phyloP scores from a whole-genome alignment of 2,888 invertebrate genomes.

The Heteromyza rotundicornis region DNA sequence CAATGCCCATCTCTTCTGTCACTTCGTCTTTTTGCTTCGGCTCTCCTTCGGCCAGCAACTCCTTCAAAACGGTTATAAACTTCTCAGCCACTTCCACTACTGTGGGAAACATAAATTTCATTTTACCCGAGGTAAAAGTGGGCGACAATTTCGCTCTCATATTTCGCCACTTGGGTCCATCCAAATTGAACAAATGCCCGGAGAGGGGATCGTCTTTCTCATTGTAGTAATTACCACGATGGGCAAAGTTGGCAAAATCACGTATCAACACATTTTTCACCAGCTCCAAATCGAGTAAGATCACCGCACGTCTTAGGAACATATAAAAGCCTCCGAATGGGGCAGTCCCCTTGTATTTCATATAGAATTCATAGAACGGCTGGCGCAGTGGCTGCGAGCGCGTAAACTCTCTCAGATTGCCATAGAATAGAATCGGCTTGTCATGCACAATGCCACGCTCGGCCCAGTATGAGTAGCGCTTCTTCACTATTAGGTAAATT shows the following conservation, averaged over 20 bases:
- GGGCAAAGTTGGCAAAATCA: constrained; percentile 59
- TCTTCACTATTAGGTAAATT: constrained; percentile 24
- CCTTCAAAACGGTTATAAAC: constrained; percentile 43
- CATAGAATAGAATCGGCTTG: constrained; percentile 40
- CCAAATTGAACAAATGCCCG: constrained; percentile 57
- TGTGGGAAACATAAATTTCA: no score
- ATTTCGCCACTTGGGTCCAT: constrained; percentile 63
- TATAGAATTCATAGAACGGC: constrained; percentile 43
- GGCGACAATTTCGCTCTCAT: constrained; percentile 62
- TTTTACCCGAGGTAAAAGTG: no score
- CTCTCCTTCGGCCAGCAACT: constrained; percentile 23
- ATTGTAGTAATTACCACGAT: constrained; percentile 56
- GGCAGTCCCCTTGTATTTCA: constrained; percentile 42
- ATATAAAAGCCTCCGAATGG: constrained; percentile 51
- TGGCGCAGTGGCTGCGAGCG: constrained; percentile 38
- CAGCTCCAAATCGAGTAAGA: constrained; percentile 54
- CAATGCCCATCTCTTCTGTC: constrained; percentile 33
- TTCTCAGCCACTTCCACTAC: constrained; percentile 52
- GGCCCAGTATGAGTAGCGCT: constrained; percentile 41
- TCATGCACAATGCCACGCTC: constrained; percentile 43
- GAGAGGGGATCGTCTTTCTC: constrained; percentile 58
- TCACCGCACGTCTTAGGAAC: constrained; percentile 38
- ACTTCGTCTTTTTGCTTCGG: constrained; percentile 14
- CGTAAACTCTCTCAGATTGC: constrained; percentile 42
- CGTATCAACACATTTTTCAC: constrained; percentile 56